Evolutionary conservation across 37 sponge, comb jelly and placozoan genomes (phyloP).

Genomic region (Agelas oroides): DNA sequence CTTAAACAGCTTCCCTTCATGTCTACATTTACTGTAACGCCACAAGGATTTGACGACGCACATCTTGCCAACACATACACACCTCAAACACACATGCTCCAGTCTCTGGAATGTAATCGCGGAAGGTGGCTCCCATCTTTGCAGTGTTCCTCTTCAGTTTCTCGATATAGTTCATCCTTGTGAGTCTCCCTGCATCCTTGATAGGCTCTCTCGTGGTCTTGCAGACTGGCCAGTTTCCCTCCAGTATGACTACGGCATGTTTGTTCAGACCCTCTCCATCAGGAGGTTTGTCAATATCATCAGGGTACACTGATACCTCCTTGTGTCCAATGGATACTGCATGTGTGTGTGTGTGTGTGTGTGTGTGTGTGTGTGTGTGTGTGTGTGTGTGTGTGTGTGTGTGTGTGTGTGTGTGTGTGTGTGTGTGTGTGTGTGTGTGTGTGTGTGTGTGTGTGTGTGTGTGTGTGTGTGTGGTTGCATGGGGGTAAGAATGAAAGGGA

Average conservation of each 20-base stretch:
- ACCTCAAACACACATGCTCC: slow-evolving; percentile 85
- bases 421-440: too few species aligned
- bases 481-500: not conserved
- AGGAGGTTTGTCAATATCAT: slow-evolving; percentile 75
- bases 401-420: not conserved
- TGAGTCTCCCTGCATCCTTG: slow-evolving; percentile 61
- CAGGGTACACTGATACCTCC: slow-evolving; percentile 91
- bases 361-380: not conserved
- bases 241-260: slow-evolving; percentile 70
- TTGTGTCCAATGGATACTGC: slow-evolving; percentile 77
- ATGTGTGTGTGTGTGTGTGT: not conserved
- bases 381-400: too few species aligned
- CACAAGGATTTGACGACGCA: too few species aligned
- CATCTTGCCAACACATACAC: not conserved
- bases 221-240: slow-evolving; percentile 81
- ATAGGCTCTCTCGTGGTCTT: slow-evolving; percentile 86
- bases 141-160: slow-evolving; percentile 72
- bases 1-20: too few species aligned
- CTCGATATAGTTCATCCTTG: slow-evolving; percentile 60
- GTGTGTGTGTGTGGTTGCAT: not conserved
- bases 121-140: slow-evolving; percentile 88
- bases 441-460: not conserved
- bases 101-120: slow-evolving; percentile 77
- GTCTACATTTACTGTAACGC: too few species aligned
- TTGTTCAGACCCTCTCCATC: slow-evolving; percentile 88